Percentiles rank a stretch among this genome's conserved stretches.
Conservation (phyloP, 2,888 invertebrate genomes). For the Magallana nippona region DNA sequence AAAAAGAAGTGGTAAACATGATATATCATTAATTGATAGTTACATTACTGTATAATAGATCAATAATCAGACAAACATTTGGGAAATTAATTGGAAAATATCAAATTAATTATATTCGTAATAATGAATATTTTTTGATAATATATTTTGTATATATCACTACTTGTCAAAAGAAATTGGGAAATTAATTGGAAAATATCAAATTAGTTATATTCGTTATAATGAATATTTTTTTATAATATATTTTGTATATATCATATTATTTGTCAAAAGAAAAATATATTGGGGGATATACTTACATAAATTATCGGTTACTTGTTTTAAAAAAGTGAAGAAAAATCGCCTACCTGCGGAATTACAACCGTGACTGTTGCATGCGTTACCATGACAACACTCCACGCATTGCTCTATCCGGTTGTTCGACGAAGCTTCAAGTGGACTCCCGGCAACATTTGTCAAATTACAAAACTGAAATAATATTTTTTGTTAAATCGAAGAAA, state of each 20-base stretch:
- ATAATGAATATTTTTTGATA: too few species aligned
- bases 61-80: too few species aligned
- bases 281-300: not conserved
- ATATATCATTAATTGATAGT: too few species aligned
- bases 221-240: too few species aligned
- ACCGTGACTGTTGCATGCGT: not conserved
- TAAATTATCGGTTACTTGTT: not conserved
- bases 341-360: not conserved
- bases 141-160: too few species aligned
- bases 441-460: not conserved
- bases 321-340: not conserved
- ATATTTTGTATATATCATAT: too few species aligned
- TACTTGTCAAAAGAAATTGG: not conserved
- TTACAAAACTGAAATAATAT: not conserved
- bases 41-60: too few species aligned
- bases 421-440: not conserved
- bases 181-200: too few species aligned
- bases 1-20: too few species aligned
- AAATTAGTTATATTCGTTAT: too few species aligned
- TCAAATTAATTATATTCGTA: too few species aligned
- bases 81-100: too few species aligned
- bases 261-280: not conserved
- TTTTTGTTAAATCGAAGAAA: not conserved
- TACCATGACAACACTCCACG: not conserved
- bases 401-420: not conserved